Evolutionary conservation across 2,888 invertebrate genomes (phyloP).

Genomic region (Tachina lurida): DNA sequence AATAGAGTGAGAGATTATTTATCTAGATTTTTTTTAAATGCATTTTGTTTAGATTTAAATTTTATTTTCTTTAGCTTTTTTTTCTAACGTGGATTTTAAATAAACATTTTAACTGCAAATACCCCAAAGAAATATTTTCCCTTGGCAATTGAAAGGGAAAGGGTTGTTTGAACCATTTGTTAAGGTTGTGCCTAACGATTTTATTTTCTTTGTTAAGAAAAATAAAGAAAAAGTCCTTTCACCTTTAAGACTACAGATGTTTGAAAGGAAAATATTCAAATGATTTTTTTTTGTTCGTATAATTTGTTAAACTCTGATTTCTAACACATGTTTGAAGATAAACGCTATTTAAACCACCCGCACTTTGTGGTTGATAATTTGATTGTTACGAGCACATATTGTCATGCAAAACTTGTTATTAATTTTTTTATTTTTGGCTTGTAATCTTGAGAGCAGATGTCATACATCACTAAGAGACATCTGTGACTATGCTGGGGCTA

Average conservation of each 20-base stretch:
- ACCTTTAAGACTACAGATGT: slow-evolving; percentile 34
- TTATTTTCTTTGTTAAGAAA: neutral
- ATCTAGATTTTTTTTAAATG: slow-evolving; percentile 39
- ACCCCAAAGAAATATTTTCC: neutral
- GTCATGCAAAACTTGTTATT: neutral
- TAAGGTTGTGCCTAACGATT: neutral
- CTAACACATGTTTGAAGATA: neutral
- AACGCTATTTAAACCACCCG: slow-evolving; percentile 25
- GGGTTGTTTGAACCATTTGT: slow-evolving; percentile 15
- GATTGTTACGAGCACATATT: neutral
- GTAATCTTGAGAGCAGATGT: slow-evolving; percentile 36
- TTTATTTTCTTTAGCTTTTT: neutral
- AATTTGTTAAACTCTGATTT: neutral
- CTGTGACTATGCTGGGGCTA: neutral
- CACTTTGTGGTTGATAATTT: slow-evolving; percentile 33
- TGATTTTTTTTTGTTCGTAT: neutral
- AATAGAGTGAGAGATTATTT: slow-evolving; percentile 63
- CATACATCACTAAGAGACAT: neutral
- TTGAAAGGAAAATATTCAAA: slow-evolving; percentile 38
- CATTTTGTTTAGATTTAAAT: slow-evolving; percentile 23
- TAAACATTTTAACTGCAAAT: slow-evolving; percentile 10
- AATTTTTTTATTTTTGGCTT: neutral
- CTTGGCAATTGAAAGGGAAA: neutral
- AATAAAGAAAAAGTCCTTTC: slow-evolving; percentile 7
- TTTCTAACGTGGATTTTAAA: slow-evolving; percentile 25